These are phyloP conservation scores for Chalcosyrphus nemorum DNA, from an alignment of 2,888 invertebrate species.

Conservation along the genomic window DNA sequence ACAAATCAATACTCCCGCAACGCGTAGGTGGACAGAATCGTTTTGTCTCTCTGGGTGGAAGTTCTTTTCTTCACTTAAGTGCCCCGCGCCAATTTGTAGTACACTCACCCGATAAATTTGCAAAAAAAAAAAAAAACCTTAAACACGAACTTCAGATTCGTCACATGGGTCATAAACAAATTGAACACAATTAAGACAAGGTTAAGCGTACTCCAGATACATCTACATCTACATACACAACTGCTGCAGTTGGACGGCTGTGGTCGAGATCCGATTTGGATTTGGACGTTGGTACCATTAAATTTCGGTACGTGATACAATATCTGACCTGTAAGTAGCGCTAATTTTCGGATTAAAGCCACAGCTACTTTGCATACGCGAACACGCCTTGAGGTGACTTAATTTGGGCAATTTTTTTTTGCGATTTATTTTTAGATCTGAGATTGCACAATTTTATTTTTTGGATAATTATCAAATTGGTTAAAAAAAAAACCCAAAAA, in stretches of 20 bases:
- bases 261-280: not conserved
- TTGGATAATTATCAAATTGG: not conserved
- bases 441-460: not conserved
- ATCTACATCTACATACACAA: not conserved
- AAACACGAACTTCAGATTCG: not conserved
- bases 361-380: not conserved
- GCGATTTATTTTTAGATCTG: not conserved
- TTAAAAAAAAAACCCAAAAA: too few relatives aligned
- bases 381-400: constrained; percentile 11
- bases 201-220: constrained; percentile 2
- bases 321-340: not conserved
- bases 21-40: constrained; percentile 45
- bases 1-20: constrained; percentile 41
- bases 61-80: constrained; percentile 12
- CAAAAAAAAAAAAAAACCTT: not conserved
- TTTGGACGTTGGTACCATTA: not conserved
- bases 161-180: not conserved
- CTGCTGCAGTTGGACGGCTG: not conserved
- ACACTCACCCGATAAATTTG: constrained; percentile 7
- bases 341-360: constrained; percentile 6
- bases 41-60: not conserved
- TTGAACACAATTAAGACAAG: constrained; percentile 19
- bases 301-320: not conserved
- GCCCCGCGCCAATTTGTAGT: constrained; percentile 5
- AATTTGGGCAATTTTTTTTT: constrained; percentile 17